Evolutionary conservation across 2,888 invertebrate species (phyloP).

Genomic region (Sinodicranocentrus sp.): DNA sequence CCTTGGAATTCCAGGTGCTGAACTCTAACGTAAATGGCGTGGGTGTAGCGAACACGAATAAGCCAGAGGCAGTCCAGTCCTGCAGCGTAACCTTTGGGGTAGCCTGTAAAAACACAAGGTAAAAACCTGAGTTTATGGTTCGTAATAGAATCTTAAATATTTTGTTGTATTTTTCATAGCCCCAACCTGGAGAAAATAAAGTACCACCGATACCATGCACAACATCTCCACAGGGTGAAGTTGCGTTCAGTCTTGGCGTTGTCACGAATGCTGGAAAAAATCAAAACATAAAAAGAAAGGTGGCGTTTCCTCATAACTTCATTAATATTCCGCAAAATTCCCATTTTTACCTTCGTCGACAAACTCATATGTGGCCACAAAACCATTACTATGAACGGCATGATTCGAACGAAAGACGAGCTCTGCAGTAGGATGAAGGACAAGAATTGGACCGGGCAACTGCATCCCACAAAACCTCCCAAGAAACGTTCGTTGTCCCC

Average conservation of each 20-base stretch:
- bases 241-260: constrained; percentile 76
- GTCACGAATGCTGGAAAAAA: constrained; percentile 63
- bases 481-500: constrained; percentile 75
- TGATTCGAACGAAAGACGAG: constrained; percentile 78
- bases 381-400: constrained; percentile 77
- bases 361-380: constrained; percentile 78
- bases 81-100: constrained; percentile 78
- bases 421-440: constrained; percentile 78
- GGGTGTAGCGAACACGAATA: constrained; percentile 78
- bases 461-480: constrained; percentile 78
- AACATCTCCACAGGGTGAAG: constrained; percentile 77
- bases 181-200: constrained; percentile 78
- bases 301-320: no score
- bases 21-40: constrained; percentile 79
- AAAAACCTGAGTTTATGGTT: no score
- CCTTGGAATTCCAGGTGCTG: constrained; percentile 79
- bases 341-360: constrained; percentile 76
- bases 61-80: constrained; percentile 79
- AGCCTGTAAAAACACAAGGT: constrained; percentile 78
- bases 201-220: constrained; percentile 78
- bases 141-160: no score
- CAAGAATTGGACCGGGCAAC: constrained; percentile 77
- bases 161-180: neutral
- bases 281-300: no score
- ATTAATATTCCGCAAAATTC: no score